These are phyloP conservation scores for Lasiurus cinereus DNA, from an alignment of 2,113 vertebrate genomes.

Conservation along the genomic window DNA sequence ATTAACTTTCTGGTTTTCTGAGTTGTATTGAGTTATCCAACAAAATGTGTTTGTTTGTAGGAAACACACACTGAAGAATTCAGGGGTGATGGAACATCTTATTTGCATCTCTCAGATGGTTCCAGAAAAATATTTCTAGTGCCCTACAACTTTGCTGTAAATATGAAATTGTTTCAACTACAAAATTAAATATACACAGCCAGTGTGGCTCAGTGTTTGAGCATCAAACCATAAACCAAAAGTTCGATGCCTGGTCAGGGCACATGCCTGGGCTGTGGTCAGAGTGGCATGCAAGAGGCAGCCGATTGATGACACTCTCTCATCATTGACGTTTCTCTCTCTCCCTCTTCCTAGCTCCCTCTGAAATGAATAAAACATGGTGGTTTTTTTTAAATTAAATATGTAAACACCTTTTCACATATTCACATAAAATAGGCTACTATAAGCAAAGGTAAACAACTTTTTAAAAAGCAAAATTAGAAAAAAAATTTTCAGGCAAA, in stretches of 20 bases:
- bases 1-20: conserved; percentile 17
- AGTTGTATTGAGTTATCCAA: not conserved
- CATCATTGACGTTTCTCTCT: no score
- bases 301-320: no score
- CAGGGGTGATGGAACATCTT: not conserved
- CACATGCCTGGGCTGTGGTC: no score
- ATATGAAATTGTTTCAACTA: conserved; percentile 22
- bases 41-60: not conserved
- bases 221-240: no score
- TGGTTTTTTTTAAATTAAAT: not conserved
- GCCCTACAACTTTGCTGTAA: not conserved
- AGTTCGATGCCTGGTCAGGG: no score
- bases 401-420: not conserved
- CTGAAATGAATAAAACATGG: no score
- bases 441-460: conserved; percentile 1
- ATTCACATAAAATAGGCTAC: not conserved
- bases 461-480: not conserved
- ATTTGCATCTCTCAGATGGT: not conserved
- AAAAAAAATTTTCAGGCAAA: no score
- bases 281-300: no score
- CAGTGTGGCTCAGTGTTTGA: no score
- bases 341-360: no score
- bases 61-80: conserved; percentile 18
- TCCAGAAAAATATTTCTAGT: conserved; percentile 7
- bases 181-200: not conserved